These are phyloP conservation scores for Bettongia penicillata DNA, from an alignment of 2,113 vertebrate genomes.

Conservation along the genomic window DNA sequence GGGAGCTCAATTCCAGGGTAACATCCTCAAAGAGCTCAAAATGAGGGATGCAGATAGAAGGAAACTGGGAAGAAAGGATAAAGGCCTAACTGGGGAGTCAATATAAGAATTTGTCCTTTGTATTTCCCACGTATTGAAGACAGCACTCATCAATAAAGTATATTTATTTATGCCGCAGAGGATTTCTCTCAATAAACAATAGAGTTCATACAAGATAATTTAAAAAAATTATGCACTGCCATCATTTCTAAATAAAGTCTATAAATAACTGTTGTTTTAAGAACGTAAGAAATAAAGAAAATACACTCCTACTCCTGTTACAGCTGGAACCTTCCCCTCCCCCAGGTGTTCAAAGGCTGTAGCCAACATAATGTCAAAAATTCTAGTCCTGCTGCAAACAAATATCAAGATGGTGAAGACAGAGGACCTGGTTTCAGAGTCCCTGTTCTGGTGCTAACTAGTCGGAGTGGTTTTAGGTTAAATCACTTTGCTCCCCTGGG, in stretches of 20 bases:
- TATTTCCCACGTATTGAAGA: neutral
- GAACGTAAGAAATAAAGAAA: neutral
- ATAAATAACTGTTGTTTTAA: neutral
- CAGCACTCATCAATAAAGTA: neutral
- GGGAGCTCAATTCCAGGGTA: slow-evolving; percentile 26
- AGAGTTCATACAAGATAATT: neutral
- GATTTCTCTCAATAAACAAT: neutral
- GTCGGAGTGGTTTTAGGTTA: neutral
- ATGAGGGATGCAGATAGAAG: neutral
- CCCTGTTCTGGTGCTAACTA: neutral
- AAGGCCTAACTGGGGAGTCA: neutral
- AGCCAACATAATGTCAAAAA: neutral
- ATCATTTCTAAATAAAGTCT: neutral
- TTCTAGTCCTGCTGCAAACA: neutral
- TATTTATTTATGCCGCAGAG: neutral
- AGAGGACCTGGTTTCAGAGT: neutral
- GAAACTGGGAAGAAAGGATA: neutral
- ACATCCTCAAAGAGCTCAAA: neutral
- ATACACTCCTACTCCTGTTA: neutral
- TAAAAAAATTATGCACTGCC: neutral
- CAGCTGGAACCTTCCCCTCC: neutral
- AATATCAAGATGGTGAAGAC: neutral
- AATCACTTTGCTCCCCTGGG: neutral
- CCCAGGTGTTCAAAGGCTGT: neutral
- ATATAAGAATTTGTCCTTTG: neutral